Base-by-base conservation (phyloP, 1,140 invertebrate genomes). In the Diorhabda carinulata region DNA sequence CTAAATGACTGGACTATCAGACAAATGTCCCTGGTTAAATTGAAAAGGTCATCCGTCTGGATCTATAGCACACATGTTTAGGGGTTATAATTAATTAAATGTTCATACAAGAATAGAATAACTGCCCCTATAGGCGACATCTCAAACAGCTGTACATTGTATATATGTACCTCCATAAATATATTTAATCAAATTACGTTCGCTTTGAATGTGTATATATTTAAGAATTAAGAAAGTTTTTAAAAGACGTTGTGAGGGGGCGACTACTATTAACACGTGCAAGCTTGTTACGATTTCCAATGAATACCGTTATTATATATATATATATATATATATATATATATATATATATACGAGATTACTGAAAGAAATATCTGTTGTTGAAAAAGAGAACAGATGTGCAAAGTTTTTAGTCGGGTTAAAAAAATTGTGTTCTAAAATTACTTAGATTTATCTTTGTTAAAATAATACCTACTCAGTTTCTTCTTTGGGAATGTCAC, bases 41-140 rank as follows among this genome's bases (percentile, higher is more conserved):
- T 45, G 59, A 62, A 58, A 70, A 70, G 73, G 73, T 74, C 73
- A 74, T 71, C 66, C 71, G 73, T 65, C 64, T 67, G 52, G 52
- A 60, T 52, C 6, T n/a, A 64, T 69, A 44, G 25, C 61, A 62
- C 66, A 71, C 69, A 70, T 69, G 67, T 60, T 60, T 61, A 41
- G 67, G 69, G 71, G 70, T 67, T 62, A 66, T 73, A 64, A 66
- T 74, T 68, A 74, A 74, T 74, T 73, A 67, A 52, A 52, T 8
- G 47, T n/a, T 52, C 47, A 52, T 52, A 52, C 47, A 72, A 66
- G 67, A 70, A 69, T 68, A 67, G 63, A 64, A 64, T 56, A 59
- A 66, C 58, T 67, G 68, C 72, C 72, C 72, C 64, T 63, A 73
- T 52, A 52, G 69, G 65, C 57, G 64, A 66, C 58, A 62, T 68